Evolutionary conservation across 2,797 vertebrate species (phyloP).

Genomic region (Siniperca obscura): DNA sequence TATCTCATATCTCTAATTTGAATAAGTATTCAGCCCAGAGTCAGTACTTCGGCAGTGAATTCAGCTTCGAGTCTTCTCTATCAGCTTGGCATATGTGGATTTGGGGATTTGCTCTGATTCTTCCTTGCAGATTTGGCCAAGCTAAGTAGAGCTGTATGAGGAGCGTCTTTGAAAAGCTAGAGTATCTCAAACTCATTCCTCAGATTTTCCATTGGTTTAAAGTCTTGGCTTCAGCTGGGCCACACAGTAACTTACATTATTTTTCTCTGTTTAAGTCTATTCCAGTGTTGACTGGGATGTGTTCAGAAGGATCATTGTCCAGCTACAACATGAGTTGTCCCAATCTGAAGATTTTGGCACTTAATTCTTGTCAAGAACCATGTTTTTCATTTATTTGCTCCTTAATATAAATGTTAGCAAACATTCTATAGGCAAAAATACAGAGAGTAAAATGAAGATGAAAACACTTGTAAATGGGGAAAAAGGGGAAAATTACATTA

Average conservation of each 20-base stretch:
- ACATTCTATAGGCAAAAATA: not conserved
- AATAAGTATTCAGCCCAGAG: constrained; percentile 46
- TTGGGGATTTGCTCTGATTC: constrained; percentile 72
- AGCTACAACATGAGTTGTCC: not conserved
- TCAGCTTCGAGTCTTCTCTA: constrained; percentile 42
- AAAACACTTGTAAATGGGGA: not conserved
- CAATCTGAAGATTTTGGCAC: not conserved
- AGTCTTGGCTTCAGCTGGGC: constrained; percentile 27
- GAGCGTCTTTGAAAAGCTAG: constrained; percentile 55
- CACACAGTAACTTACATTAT: constrained; percentile 8
- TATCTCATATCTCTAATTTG: constrained; percentile 61
- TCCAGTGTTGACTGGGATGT: not conserved
- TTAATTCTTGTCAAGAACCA: not conserved
- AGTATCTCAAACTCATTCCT: constrained; percentile 40
- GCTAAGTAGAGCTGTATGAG: constrained; percentile 42
- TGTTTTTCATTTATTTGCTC: not conserved
- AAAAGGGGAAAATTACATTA: not conserved
- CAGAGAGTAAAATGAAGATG: not conserved
- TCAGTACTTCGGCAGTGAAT: constrained; percentile 40
- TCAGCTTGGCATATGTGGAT: constrained; percentile 60
- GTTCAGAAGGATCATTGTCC: constrained; percentile 16
- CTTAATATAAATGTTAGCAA: not conserved
- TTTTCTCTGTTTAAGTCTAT: not conserved
- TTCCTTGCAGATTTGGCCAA: constrained; percentile 59
- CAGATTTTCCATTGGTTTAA: constrained; percentile 34